Base-by-base conservation (phyloP, 2,888 invertebrate species). In the Athalia circularis region DNA sequence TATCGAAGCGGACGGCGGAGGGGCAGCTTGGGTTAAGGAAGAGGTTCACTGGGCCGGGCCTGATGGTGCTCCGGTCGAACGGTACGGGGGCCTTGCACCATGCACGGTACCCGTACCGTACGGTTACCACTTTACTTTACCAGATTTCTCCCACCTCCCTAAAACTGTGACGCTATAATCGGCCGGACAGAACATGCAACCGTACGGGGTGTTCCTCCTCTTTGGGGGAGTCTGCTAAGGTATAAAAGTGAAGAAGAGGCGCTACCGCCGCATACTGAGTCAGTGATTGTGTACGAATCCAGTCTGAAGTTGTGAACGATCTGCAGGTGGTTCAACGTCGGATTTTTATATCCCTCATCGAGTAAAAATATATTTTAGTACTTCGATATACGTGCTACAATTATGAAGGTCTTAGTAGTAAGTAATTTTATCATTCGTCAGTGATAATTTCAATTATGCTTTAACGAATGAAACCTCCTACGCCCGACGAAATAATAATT, bases 241-340 rank as follows among this genome's bases (percentile, higher is more conserved):
- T 75, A 75, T 75, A 75, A 75, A 75, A 75, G 75, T 50, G 48
- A 61, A 75, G 75, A 64, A 62, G 75, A 75, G 62, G 75, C 61
- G 75, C 75, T 62, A 62, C 64, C 75, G 75, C 75, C 62, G 75
- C 75, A 75, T 75, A 75, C 75, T 13, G 75, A 75, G 75, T 75
- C 75, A 75, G 75, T 75, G 75, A 75, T 72, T 72, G 75, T 75
- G 75, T 75, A 74, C 50, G 75, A 72, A 62, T 29, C 62, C 75
- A 75, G 75, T 61, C 75, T 29, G 29, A 29, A 29, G 29, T 29
- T 29, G 29, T 29, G 29, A 75, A 62, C 62, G 75, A 52, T 47
- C 75, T 62, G 62, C 29, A 61, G 75, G 75, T 75, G 75, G 72
- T 72, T 59, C 47, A 59, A 47, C 72, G 13, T 72, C n/a, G 59